phyloP scores from a whole-genome alignment of 2,113 vertebrate species.

The Rattus norvegicus region GRCr8 NC_086032.1:76058501-76059000 shows the following conservation, averaged over 20 bases:
- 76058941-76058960: constrained; percentile 43
- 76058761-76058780: background rate
- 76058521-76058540: accelerated
- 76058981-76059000: constrained; percentile 55
- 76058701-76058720: background rate
- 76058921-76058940: background rate
- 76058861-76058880: background rate
- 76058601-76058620: background rate
- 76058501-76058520: accelerated
- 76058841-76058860: background rate
- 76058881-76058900: background rate
- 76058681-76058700: background rate
- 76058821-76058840: background rate
- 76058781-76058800: background rate
- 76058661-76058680: background rate
- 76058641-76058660: background rate
- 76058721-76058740: background rate
- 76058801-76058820: background rate
- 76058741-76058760: background rate
- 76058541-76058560: accelerated
- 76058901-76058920: background rate
- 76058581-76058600: background rate
- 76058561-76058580: too few species aligned
- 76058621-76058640: too few species aligned
- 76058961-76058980: constrained; percentile 46